Evolutionary conservation across 2,113 vertebrate species (phyloP).

Genomic region (Deroptyus accipitrinus): DNA sequence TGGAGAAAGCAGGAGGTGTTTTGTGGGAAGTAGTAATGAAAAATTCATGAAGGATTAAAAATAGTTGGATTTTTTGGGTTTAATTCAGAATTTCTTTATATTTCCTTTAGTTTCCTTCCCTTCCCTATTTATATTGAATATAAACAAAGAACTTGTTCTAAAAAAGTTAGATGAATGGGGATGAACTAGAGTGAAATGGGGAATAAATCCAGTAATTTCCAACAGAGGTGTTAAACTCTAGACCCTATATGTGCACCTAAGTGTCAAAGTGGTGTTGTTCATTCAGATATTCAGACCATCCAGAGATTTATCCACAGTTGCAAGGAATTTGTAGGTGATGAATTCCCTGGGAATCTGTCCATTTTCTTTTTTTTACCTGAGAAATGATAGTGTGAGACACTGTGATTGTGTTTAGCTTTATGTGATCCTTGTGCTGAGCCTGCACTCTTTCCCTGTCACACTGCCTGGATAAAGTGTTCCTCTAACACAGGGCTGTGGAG

Average conservation of each 20-base stretch:
- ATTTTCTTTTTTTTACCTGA: neutral
- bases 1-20: slow-evolving; percentile 73
- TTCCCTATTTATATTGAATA: slow-evolving; percentile 63
- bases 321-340: neutral
- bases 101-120: slow-evolving; percentile 59
- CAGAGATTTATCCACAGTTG: neutral
- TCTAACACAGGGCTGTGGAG: neutral
- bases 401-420: neutral
- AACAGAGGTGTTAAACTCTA: neutral
- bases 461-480: neutral
- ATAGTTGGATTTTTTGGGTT: slow-evolving; percentile 61
- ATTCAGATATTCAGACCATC: neutral
- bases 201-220: neutral
- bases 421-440: neutral
- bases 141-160: slow-evolving; percentile 59
- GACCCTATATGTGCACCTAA: neutral
- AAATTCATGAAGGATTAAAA: slow-evolving; percentile 72
- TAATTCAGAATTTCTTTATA: slow-evolving; percentile 68
- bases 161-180: slow-evolving; percentile 54
- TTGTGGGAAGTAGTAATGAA: slow-evolving; percentile 73
- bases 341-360: neutral
- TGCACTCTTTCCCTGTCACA: neutral
- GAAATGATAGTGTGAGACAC: neutral
- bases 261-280: neutral
- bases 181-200: slow-evolving; percentile 14